phyloP scores from a whole-genome alignment of 2,113 vertebrate genomes.

The Azemiops feae region DNA sequence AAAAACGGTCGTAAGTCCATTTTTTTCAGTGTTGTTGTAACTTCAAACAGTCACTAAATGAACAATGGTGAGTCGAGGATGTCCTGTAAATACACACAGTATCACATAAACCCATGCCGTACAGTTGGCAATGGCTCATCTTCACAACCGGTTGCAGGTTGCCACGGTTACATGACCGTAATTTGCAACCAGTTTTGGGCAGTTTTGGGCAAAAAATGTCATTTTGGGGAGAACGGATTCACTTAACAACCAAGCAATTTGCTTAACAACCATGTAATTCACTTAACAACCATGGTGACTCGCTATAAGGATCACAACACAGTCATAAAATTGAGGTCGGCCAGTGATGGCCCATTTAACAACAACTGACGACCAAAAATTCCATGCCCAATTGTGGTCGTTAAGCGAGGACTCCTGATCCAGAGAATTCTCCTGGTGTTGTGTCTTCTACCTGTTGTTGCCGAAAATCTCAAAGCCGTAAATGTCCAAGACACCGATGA shows the following conservation, averaged over 20 bases:
- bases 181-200: no score
- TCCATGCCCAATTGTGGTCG: not conserved
- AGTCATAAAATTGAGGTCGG: not conserved
- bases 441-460: constrained; percentile 82
- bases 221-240: not conserved
- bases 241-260: not conserved
- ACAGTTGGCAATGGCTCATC: no score
- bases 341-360: not conserved
- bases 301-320: not conserved
- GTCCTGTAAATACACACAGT: no score
- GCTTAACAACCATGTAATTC: not conserved
- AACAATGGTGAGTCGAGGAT: no score
- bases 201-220: no score
- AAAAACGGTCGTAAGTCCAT: no score
- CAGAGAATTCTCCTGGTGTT: not conserved
- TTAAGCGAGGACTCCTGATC: not conserved
- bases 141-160: no score
- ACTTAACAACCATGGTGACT: not conserved
- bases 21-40: no score
- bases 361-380: not conserved
- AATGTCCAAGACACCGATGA: constrained; percentile 92
- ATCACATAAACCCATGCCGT: no score
- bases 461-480: constrained; percentile 96
- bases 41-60: no score
- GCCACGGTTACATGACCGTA: no score